These are phyloP conservation scores for Ciconia nigra DNA, from an alignment of 2,797 vertebrate species.

Conservation along the genomic window DNA sequence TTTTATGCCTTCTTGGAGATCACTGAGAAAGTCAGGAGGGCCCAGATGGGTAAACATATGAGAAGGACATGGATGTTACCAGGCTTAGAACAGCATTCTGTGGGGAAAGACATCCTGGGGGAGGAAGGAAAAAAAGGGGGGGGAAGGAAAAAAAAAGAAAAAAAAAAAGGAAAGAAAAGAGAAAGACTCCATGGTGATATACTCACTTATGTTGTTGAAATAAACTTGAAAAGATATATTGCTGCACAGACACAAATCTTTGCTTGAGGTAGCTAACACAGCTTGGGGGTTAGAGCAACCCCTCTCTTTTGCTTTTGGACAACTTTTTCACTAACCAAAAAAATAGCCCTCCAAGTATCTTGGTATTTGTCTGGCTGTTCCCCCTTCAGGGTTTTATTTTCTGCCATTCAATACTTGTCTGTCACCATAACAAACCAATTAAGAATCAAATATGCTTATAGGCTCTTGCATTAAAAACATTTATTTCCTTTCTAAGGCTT, in stretches of 20 bases:
- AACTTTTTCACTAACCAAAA: neutral
- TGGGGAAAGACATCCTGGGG: neutral
- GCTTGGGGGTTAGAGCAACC: neutral
- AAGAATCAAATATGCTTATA: neutral
- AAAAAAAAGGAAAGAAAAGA: neutral
- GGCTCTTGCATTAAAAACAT: neutral
- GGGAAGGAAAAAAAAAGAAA: neutral
- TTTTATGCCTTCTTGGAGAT: neutral
- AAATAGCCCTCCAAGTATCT: neutral
- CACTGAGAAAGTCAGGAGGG: neutral
- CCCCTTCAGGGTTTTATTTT: neutral
- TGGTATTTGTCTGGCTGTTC: neutral
- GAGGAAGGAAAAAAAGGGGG: neutral
- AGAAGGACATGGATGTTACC: neutral
- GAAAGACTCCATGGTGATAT: neutral
- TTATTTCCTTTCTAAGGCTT: neutral
- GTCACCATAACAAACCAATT: neutral
- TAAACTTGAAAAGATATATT: neutral
- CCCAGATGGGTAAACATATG: accelerated
- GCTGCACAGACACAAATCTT: neutral
- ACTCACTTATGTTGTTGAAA: neutral
- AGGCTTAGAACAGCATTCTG: neutral
- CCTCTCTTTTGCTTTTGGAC: neutral
- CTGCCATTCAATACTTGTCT: neutral
- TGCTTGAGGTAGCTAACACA: neutral